Base-by-base conservation (phyloP, 2,113 vertebrate species). In the Tylochromis polylepis region DNA sequence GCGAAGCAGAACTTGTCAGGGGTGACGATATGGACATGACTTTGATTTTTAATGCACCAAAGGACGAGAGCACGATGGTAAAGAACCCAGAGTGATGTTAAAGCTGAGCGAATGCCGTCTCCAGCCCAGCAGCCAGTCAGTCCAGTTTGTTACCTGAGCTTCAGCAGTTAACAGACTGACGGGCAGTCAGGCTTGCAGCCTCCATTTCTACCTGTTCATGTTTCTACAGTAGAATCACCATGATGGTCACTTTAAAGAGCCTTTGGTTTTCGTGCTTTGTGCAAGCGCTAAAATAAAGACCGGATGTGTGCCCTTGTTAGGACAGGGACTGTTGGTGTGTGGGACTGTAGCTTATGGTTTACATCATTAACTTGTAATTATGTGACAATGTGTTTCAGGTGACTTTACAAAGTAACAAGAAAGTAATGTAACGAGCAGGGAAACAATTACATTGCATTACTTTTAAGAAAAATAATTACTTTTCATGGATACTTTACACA, bases 121-220 rank as follows among this genome's bases (percentile, higher is more conserved):
- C 34, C 60, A 38, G 36, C 60, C 60, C 60, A 67, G 62, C 34
- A 67, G 34, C 62, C 62, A 67, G 59, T 0, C 29, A 18, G 58
- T 34, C 62, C 62, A 67, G 59, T 0, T 16, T 31, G 58, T 34
- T 6, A 34, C 29, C 9, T 34, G 59, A 34, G 6, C 29, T 60
- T 60, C 3, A 3, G 38, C 60, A 22, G 60, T 34, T 67, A 67
- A 67, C 34, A 38, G 34, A 65, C 34, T 22, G 34, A 67, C 5
- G 60, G 34, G 62, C 62, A 38, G 34, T 41, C 62, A 67, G 62
- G 62, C 11, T 41, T 41, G 62, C 36, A 67, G 62, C 62, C 60
- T 38, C 60, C 60, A 34, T 7, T 34, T 34, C 2, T 34, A 34
- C 34, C 34, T 34, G 34, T 34, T 34, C 34, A 65, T 1, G 60